Evolutionary conservation across 2,113 vertebrate genomes (phyloP).

Genomic region (Balaenoptera acutorostrata): DNA sequence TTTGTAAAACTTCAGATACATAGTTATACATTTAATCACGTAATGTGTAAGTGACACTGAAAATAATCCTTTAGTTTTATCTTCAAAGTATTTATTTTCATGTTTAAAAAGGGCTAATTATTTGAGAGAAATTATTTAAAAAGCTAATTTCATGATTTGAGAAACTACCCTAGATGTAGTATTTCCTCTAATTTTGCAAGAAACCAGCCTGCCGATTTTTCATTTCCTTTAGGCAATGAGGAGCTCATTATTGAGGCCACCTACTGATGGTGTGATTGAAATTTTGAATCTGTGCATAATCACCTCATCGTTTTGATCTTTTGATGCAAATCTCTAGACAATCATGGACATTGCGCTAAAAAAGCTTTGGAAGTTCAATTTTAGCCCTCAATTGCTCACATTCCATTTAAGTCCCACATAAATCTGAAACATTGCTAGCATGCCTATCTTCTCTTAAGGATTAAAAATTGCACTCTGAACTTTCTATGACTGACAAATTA

Average conservation of each 20-base stretch:
- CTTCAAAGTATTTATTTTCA: slow-evolving; percentile 1
- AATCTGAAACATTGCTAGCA: background rate
- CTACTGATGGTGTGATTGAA: slow-evolving; percentile 60
- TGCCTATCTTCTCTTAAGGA: background rate
- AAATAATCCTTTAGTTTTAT: slow-evolving; percentile 1
- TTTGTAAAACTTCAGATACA: background rate
- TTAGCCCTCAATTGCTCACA: background rate
- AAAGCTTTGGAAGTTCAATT: background rate
- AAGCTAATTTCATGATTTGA: slow-evolving; percentile 22
- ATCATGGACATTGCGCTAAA: slow-evolving; percentile 27
- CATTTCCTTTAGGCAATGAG: slow-evolving; percentile 19
- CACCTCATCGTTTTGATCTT: slow-evolving; percentile 67
- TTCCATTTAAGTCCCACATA: background rate
- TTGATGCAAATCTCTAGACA: slow-evolving; percentile 55
- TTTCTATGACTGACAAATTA: background rate
- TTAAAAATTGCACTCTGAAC: background rate
- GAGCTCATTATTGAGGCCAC: slow-evolving; percentile 63
- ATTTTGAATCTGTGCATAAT: slow-evolving; percentile 64
- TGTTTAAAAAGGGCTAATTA: slow-evolving; percentile 9
- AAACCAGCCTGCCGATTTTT: slow-evolving; percentile 11
- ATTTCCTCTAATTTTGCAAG: slow-evolving; percentile 39
- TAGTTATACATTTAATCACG: background rate
- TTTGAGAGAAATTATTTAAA: background rate
- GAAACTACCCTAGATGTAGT: background rate
- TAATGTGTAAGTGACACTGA: background rate